Base-by-base conservation (phyloP, 2,113 vertebrate genomes). In the Capreolus pygargus region DNA sequence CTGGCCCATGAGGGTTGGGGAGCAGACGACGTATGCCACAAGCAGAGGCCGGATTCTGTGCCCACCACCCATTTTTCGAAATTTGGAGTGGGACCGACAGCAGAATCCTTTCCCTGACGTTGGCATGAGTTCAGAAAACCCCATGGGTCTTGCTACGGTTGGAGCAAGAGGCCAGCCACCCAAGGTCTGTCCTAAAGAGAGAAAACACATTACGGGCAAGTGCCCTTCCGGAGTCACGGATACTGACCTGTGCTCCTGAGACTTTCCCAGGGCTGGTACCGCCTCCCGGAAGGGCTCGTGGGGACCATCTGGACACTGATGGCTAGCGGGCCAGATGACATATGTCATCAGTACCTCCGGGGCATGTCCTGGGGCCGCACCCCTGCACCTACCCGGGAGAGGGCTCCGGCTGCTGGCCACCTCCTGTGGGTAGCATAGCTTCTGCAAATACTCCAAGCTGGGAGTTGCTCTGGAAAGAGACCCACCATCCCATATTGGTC, bases 31-130 rank as follows among this genome's bases (percentile, higher is more conserved):
- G 3, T 1, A 17, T 4, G 88, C 92, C 96, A 78, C 58, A 86
- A 19, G 92, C 96, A 96, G 94, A 92, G 97, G 33, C 94, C 39
- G 90, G 94, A 91, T 88, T 95, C 97, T 94, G 94, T 52, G 88
- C 95, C 91, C 94, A 88, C 86, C 96, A 96, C 92, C 91, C 91
- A 57, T 79, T 54, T 67, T 88, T 60, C 2, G 23, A 95, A 70
- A 58, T n/a, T 33, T 70, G 92, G 87, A 88, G 94, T 90, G 92
- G 95, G 92, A 92, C 96, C 76, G 43, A 95, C 92, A 92, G 36
- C 97, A 97, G 96, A 97, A 89, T 50, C 96, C 97, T 91, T 55
- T 94, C 93, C 86, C 98, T 90, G 97, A 93, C 60, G 0, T 82
- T 89, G 95, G 96, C 96, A 1, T 1, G 23, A 54, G 55, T 15